Evolutionary conservation across 1,140 invertebrate species (phyloP), one percentile per base, ranked within the genome.

Genomic region (Pogonomyrmex barbatus): DNA sequence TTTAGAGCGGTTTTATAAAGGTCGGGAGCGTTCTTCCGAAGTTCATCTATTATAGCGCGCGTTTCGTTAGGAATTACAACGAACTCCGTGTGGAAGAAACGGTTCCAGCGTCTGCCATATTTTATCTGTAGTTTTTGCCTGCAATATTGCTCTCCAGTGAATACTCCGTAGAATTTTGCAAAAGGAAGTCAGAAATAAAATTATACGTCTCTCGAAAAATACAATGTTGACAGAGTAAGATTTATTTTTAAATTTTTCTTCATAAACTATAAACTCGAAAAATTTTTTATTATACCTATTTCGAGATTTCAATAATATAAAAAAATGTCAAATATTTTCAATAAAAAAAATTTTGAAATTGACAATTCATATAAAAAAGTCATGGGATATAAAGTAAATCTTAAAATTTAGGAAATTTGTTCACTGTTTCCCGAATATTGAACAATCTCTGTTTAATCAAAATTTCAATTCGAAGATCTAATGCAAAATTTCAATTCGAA

Each of bases 1-100:
- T 84, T 84, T 30, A 45, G 24, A 71, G 12, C 42, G 81, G n/a
- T 84, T 84, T 76, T 84, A 73, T 65, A 78, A 76, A 76, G 73
- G 47, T 73, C 30, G 42, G 45, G n/a, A 36, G 33, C 33, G 30
- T 50, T 71, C 79, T 73, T 75, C 54, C 68, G 33, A 60, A 73
- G 42, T 83, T 83, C 68, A 73, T 73, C 42, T 36, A 83, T 73
- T 73, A 60, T 71, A 73, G 12, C 12, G 30, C 39, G 52, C 78
- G 79, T 82, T 73, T 82, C 42, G 67, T 71, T 47, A 56, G 52
- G 14, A 58, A 70, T 82, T 82, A 81, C 63, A 71, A 82, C 52
- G n/a, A 82, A 68, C 39, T 42, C 12, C 30, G 67, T 30, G 54
- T 17, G 14, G 8, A 47, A 36, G 30, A 73, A 83, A 42, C 42